Conservation (phyloP, 23 tunicate species). For the Trididemnum miniatum region DNA sequence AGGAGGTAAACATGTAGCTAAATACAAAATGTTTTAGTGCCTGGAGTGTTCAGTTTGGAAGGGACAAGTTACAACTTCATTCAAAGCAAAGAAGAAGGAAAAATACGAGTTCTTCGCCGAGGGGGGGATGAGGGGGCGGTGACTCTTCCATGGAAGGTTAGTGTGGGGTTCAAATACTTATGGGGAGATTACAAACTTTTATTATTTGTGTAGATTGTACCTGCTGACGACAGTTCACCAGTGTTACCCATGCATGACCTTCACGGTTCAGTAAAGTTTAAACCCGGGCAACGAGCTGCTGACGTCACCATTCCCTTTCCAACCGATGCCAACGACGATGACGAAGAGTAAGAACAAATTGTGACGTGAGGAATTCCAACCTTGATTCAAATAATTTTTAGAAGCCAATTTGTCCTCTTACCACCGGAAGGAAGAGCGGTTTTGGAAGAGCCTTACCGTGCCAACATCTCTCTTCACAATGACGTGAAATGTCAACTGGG, state of each 20-base stretch:
- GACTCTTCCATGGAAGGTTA: conserved; percentile 85
- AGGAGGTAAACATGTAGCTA: too few relatives aligned
- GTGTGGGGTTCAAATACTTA: too few relatives aligned
- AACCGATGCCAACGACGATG: conserved; percentile 72
- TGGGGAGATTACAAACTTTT: too few relatives aligned
- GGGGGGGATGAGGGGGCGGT: conserved; percentile 77
- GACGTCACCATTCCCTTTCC: conserved; percentile 75
- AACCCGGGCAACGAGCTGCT: conserved; percentile 71
- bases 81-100: conserved; percentile 67
- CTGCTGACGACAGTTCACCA: conserved; percentile 35
- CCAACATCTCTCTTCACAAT: conserved; percentile 48
- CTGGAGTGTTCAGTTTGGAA: conserved; percentile 62
- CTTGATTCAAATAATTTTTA: conserved; percentile 6
- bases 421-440: conserved; percentile 88
- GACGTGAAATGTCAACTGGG: conserved; percentile 72
- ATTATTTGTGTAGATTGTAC: conserved; percentile 43
- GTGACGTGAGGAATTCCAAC: not conserved
- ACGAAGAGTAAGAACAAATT: conserved; percentile 53
- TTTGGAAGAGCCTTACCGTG: conserved; percentile 75
- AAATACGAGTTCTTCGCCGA: conserved; percentile 55
- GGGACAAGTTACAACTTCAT: conserved; percentile 50
- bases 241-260: conserved; percentile 70
- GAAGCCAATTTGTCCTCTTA: conserved; percentile 51
- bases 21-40: conserved; percentile 34
- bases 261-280: conserved; percentile 85